Evolutionary conservation across 2,113 vertebrate genomes (phyloP), one percentile per base, ranked within the genome.

Genomic region (Perccottus glenii): DNA sequence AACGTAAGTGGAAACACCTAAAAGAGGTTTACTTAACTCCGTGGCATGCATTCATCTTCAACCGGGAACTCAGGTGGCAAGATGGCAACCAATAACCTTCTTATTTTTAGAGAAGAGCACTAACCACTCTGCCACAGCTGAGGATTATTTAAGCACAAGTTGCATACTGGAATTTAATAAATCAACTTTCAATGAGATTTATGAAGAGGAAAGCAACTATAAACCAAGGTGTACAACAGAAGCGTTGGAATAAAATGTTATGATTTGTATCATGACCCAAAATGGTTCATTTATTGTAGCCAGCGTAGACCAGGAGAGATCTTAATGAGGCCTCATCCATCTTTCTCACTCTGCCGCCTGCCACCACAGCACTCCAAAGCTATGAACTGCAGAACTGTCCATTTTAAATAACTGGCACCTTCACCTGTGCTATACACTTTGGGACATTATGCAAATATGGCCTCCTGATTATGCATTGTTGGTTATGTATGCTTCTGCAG

Each of bases 401-500:
- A 72, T 85, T 89, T 85, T 65, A 87, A 87, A 89, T 72, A 76
- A 81, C 74, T 73, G 69, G 53, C 75, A 71, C 74, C 77, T 81
- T 88, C 84, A 87, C 78, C 75, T 85, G 87, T 53, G 70, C 65
- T 59, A 65, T 59, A 65, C 59, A 73, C 76, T 78, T 48, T 77
- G 77, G 82, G 87, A 91, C 82, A 89, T 90, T 88, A 90, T 89
- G 89, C 82, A 85, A 90, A 90, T 90, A 38, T 60, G 11, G 46
- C 33, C 2, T 76, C 58, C 76, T 76, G 80, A 85, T 89, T 89
- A 87, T 86, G 76, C 81, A 57, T 71, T 64, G 70, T 60, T 82
- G 72, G 64, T 75, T 60, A 61, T 57, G 73, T 79, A 86, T 36
- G 61, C 77, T 60, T 81, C 60, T 69, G 81, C 81, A 75, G 82